These are phyloP conservation scores for Ostrea edulis DNA, from an alignment of 1,140 invertebrate species.

Conservation along the genomic window DNA sequence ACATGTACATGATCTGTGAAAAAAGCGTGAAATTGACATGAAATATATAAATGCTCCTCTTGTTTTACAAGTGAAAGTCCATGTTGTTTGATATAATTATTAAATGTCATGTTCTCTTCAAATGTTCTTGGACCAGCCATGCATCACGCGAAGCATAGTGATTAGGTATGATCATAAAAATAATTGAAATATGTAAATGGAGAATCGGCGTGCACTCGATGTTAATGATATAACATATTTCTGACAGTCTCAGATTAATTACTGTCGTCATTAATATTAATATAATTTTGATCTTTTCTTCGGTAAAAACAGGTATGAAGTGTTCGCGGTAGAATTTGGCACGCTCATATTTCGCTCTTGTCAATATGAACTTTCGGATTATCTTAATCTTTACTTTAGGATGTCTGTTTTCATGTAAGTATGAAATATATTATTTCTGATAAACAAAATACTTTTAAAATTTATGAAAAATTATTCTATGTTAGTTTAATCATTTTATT, in stretches of 20 bases:
- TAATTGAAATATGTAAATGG: slow-evolving; percentile 32
- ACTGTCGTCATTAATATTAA: slow-evolving; percentile 36
- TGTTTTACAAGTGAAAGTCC: neutral
- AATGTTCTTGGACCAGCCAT: neutral
- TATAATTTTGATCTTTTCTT: slow-evolving; percentile 34
- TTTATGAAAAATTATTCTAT: too few relatives aligned
- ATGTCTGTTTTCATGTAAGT: slow-evolving; percentile 34
- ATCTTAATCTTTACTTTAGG: slow-evolving; percentile 21
- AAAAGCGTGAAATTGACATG: neutral
- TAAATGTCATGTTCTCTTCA: neutral
- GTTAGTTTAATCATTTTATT: too few relatives aligned
- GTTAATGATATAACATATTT: slow-evolving; percentile 33
- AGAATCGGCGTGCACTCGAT: slow-evolving; percentile 7
- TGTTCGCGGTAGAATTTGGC: neutral
- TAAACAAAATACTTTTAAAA: too few relatives aligned
- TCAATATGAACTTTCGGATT: slow-evolving; percentile 28
- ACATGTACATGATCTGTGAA: neutral
- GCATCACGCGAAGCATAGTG: neutral
- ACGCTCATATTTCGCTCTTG: slow-evolving; percentile 16
- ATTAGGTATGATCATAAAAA: slow-evolving; percentile 7
- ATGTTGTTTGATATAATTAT: neutral
- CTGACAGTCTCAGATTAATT: slow-evolving; percentile 30
- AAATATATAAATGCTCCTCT: neutral
- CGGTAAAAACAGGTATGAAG: slow-evolving; percentile 1
- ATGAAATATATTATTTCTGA: neutral